These are phyloP conservation scores for Zosterops pallidus DNA, from an alignment of 2,113 vertebrate genomes.

Conservation along the genomic window DNA sequence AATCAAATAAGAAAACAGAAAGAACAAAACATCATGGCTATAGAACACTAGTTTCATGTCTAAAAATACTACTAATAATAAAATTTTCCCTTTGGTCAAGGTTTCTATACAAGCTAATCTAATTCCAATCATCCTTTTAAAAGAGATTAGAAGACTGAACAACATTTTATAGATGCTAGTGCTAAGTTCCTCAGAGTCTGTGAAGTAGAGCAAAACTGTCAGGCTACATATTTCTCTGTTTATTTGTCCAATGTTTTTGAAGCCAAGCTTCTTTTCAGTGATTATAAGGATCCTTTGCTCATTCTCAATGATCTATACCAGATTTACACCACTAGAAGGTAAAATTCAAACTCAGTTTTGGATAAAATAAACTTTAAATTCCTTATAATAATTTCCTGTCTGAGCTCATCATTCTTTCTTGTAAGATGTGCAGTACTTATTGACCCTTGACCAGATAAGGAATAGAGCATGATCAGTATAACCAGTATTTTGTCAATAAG, in stretches of 20 bases:
- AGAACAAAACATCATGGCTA: neutral
- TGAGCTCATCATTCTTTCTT: neutral
- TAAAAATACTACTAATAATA: neutral
- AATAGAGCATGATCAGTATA: neutral
- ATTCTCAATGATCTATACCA: neutral
- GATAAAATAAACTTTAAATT: neutral
- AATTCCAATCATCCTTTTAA: neutral
- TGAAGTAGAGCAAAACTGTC: neutral
- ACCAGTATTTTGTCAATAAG: neutral
- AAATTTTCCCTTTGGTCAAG: neutral
- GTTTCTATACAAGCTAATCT: neutral
- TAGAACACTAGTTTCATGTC: neutral
- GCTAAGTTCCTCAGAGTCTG: neutral
- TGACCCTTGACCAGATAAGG: neutral
- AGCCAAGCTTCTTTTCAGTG: neutral
- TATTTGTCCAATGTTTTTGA: neutral
- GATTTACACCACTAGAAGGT: neutral
- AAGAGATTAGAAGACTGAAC: neutral
- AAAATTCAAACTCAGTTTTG: neutral
- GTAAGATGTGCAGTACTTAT: neutral
- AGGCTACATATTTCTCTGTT: neutral
- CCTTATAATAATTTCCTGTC: neutral
- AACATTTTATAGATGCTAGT: neutral
- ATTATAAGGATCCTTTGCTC: neutral
- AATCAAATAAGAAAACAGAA: neutral